A percentile compares a stretch with the other conserved stretches of the same genome.
These are phyloP conservation scores for Phylloscopus trochiloides DNA, from an alignment of 2,113 vertebrate genomes.

Conservation along the genomic window DNA sequence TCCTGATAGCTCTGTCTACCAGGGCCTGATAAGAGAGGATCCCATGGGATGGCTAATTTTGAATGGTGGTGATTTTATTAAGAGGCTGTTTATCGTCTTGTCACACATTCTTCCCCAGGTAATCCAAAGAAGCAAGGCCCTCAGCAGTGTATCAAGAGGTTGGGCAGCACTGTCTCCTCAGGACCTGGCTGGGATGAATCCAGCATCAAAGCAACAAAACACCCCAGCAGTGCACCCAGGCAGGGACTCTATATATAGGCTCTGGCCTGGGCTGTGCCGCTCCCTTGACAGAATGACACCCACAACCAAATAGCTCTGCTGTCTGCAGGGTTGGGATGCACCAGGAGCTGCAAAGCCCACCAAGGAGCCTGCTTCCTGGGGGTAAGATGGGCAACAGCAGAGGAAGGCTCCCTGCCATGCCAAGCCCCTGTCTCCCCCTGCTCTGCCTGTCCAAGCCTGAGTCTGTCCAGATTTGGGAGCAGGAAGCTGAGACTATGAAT, in stretches of 20 bases:
- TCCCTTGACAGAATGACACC: conserved; percentile 38
- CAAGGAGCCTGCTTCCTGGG: neutral
- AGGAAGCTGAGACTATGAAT: neutral
- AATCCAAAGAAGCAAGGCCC: neutral
- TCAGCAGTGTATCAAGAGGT: neutral
- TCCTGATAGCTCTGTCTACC: conserved; percentile 42
- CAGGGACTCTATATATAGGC: conserved; percentile 42
- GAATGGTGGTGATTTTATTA: neutral
- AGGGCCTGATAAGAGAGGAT: conserved; percentile 19
- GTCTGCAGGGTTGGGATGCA: neutral
- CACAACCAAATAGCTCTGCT: conserved; percentile 51
- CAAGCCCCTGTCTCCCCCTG: neutral
- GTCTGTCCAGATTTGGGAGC: neutral
- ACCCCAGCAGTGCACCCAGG: conserved; percentile 35
- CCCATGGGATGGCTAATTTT: neutral
- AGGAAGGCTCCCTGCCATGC: neutral
- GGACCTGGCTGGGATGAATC: conserved; percentile 32
- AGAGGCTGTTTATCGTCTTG: neutral
- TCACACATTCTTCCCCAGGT: neutral
- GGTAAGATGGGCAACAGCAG: neutral
- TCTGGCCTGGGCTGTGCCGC: neutral
- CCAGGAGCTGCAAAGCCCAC: neutral
- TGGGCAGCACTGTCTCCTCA: neutral
- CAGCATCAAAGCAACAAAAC: conserved; percentile 24
- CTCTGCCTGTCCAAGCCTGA: neutral